Conservation (phyloP, 2,888 invertebrate species). For the Lochmaea capreae region DNA sequence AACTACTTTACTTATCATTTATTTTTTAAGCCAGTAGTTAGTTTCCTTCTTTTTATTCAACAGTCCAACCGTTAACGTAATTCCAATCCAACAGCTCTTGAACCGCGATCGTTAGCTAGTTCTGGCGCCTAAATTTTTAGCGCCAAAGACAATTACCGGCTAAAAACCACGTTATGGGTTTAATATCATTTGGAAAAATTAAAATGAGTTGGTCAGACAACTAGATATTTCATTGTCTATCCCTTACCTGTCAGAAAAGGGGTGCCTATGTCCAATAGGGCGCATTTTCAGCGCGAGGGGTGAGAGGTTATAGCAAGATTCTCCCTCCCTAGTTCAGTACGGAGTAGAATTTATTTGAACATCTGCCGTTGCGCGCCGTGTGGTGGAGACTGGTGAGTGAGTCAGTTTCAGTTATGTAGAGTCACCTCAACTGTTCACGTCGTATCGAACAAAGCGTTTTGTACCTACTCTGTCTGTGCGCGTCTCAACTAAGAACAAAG, state of each 20-base stretch:
- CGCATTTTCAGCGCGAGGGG: constrained; percentile 40
- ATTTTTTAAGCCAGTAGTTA: not conserved
- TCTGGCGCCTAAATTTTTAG: constrained; percentile 42
- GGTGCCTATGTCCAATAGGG: constrained; percentile 38
- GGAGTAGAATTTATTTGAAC: constrained; percentile 57
- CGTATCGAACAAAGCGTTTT: constrained; percentile 34
- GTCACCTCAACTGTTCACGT: constrained; percentile 29
- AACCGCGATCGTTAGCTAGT: constrained; percentile 28
- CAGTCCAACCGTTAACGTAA: constrained; percentile 28
- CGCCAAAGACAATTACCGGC: constrained; percentile 43
- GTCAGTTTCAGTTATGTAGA: constrained; percentile 45
- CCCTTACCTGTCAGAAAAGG: constrained; percentile 35
- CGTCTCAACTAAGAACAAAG: constrained; percentile 22
- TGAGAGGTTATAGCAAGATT: constrained; percentile 42
- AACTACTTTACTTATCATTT: not conserved
- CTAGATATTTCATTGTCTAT: constrained; percentile 27
- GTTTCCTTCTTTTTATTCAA: constrained; percentile 23
- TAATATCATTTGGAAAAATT: constrained; percentile 38
- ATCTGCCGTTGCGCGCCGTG: constrained; percentile 55
- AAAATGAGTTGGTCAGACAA: constrained; percentile 38
- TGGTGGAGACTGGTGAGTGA: constrained; percentile 50
- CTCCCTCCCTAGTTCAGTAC: constrained; percentile 42
- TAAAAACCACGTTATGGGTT: constrained; percentile 39
- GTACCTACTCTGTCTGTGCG: constrained; percentile 19
- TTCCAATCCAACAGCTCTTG: constrained; percentile 25